phyloP scores from a whole-genome alignment of 2,797 vertebrate genomes.

The Halcyon badia region DNA sequence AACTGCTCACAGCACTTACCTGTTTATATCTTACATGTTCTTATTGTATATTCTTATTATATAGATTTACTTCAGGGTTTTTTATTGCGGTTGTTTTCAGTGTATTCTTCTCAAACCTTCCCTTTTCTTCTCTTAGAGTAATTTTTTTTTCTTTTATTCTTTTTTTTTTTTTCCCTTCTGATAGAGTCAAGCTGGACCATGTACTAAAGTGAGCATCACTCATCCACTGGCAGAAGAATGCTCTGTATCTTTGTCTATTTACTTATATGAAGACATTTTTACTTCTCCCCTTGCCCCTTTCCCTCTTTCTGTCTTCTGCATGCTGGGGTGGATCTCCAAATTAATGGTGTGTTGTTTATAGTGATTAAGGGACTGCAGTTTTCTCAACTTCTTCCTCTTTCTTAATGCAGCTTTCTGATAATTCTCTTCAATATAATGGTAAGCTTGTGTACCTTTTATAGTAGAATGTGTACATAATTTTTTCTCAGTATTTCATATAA shows the following conservation, averaged over 20 bases:
- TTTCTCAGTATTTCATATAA: not conserved
- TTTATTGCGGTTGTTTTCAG: not conserved
- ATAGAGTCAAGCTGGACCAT: not conserved
- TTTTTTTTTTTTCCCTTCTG: not conserved
- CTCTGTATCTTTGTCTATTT: constrained; percentile 35
- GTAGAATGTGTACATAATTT: not conserved
- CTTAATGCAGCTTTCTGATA: not conserved
- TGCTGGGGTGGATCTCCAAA: not conserved
- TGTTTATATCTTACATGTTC: not conserved
- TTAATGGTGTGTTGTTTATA: not conserved
- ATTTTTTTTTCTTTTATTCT: not conserved
- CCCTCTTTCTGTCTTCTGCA: not conserved
- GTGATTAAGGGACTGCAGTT: not conserved
- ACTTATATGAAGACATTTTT: not conserved
- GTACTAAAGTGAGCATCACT: not conserved
- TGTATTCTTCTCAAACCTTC: not conserved
- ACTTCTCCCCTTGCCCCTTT: too few species aligned
- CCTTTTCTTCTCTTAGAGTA: not conserved
- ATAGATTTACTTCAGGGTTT: not conserved
- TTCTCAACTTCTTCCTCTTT: not conserved
- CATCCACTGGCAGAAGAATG: not conserved
- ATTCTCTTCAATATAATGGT: not conserved
- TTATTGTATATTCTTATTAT: not conserved
- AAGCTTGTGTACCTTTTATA: not conserved
- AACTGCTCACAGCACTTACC: not conserved